These are phyloP conservation scores for Scalopus aquaticus DNA, from an alignment of 2,113 vertebrate genomes.

Conservation along the genomic window DNA sequence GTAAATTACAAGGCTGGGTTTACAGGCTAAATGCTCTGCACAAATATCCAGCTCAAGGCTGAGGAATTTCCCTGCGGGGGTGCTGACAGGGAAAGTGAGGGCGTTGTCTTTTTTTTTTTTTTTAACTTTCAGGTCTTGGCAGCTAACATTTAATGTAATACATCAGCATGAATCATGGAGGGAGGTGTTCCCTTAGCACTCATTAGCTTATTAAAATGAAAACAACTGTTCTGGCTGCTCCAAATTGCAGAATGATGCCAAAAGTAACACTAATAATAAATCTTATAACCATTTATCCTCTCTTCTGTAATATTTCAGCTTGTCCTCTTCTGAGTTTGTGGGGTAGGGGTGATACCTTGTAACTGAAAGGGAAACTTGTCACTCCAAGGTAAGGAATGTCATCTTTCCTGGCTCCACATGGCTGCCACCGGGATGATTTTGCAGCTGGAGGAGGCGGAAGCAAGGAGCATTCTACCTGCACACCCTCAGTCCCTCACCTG, in stretches of 20 bases:
- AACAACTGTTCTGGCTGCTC: not conserved
- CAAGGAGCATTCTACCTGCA: not conserved
- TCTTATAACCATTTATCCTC: not conserved
- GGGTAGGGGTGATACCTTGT: not conserved
- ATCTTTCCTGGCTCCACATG: not conserved
- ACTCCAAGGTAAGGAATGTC: not conserved
- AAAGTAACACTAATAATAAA: conserved; percentile 54
- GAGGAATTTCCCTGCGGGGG: conserved; percentile 44
- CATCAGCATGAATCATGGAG: not conserved
- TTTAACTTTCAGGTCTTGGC: not conserved
- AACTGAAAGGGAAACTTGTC: not conserved
- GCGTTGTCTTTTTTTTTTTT: not conserved
- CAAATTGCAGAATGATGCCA: conserved; percentile 26
- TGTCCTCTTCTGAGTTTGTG: not conserved
- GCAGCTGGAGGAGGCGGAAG: not conserved
- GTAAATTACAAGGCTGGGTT: conserved; percentile 40
- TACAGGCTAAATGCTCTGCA: not conserved
- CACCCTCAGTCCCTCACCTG: not conserved
- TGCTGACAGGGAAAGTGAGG: not conserved
- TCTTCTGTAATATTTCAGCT: not conserved
- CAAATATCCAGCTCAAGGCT: not conserved
- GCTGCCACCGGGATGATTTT: not conserved
- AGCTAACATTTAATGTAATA: conserved; percentile 5
- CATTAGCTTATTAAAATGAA: conserved; percentile 61
- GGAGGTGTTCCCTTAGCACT: not conserved